phyloP scores from a whole-genome alignment of 1,140 invertebrate genomes.

The Harlomillsia oculata region DNA sequence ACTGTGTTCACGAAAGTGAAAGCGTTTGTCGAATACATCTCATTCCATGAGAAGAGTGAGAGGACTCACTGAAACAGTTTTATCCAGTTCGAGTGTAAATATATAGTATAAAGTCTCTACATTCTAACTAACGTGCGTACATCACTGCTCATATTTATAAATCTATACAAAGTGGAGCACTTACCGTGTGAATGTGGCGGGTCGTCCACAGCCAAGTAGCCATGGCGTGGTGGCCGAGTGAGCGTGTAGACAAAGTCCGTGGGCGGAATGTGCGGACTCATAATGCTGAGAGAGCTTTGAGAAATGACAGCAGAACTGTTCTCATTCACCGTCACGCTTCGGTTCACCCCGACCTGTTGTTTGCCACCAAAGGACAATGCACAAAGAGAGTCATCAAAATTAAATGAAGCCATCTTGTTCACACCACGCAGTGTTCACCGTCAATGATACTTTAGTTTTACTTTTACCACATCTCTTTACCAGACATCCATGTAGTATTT shows the following conservation, averaged over 20 bases:
- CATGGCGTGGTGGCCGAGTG: constrained; percentile 40
- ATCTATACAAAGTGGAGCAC: too few relatives aligned
- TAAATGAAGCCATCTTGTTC: not conserved
- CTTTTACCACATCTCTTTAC: too few relatives aligned
- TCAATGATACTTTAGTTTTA: too few relatives aligned
- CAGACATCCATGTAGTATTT: too few relatives aligned
- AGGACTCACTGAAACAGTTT: too few relatives aligned
- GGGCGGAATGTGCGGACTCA: constrained; percentile 45
- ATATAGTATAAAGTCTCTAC: too few relatives aligned
- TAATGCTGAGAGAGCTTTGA: constrained; percentile 38
- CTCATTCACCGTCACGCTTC: constrained; percentile 40
- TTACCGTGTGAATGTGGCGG: constrained; percentile 26
- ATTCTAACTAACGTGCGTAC: too few relatives aligned
- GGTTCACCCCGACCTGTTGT: constrained; percentile 37
- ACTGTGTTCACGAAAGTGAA: too few relatives aligned
- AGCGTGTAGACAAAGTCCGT: constrained; percentile 43
- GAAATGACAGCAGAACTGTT: constrained; percentile 39
- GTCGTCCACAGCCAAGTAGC: constrained; percentile 37
- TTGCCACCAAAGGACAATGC: not conserved
- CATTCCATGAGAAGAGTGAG: too few relatives aligned
- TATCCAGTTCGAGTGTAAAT: too few relatives aligned
- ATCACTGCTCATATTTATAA: too few relatives aligned
- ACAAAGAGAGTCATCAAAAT: constrained; percentile 8
- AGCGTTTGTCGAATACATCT: too few relatives aligned
- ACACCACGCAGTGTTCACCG: not conserved